Evolutionary conservation across 2,888 invertebrate species (phyloP).

Genomic region (Cantharis rufa): DNA sequence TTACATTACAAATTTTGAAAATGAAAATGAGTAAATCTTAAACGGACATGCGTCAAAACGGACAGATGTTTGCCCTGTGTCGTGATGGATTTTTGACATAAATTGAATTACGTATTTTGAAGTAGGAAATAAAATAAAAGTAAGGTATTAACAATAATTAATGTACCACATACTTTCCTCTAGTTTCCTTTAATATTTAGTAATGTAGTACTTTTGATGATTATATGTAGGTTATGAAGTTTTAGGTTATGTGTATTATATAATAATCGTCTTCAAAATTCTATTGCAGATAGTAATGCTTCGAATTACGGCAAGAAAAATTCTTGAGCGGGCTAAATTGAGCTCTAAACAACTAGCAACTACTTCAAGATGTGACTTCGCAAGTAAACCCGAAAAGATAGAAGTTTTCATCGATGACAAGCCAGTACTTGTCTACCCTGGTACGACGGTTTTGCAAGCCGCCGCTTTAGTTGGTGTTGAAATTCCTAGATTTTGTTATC

Average conservation of each 20-base stretch:
- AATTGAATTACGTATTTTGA: background rate
- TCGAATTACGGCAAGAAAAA: conserved; percentile 74
- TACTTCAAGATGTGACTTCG: conserved; percentile 38
- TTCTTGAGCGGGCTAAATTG: conserved; percentile 57
- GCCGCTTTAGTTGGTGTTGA: conserved; percentile 95
- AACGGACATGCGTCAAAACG: background rate
- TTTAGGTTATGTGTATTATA: background rate
- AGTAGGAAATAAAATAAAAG: background rate
- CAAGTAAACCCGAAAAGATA: conserved; percentile 66
- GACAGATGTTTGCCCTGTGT: background rate
- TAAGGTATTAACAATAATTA: background rate
- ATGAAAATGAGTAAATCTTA: background rate
- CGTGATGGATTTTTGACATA: background rate
- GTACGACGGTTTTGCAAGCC: conserved; percentile 95
- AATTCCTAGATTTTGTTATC: conserved; percentile 99
- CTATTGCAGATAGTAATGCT: conserved; percentile 64
- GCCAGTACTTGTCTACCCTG: conserved; percentile 90
- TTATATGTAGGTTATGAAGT: background rate
- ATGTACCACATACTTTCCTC: background rate
- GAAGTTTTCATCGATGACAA: conserved; percentile 98
- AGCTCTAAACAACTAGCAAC: conserved; percentile 46
- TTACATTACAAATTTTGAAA: background rate
- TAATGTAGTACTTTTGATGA: background rate
- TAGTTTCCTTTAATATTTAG: background rate
- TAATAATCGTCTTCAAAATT: background rate